These are phyloP conservation scores for Anastatus disparis DNA, from an alignment of 1,140 invertebrate species.

Conservation along the genomic window DNA sequence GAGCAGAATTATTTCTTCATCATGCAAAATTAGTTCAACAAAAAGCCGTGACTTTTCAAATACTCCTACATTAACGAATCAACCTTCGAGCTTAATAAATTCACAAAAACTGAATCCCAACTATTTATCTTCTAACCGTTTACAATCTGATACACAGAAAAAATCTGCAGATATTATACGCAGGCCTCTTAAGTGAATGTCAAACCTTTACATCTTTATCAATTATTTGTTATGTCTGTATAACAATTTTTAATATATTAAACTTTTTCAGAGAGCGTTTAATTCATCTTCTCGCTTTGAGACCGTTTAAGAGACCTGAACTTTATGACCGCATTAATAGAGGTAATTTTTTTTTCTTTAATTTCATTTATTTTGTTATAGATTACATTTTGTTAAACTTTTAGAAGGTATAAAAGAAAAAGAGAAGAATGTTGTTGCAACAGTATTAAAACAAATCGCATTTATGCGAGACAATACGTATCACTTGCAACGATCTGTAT, in stretches of 20 bases:
- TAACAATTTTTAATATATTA: constrained; percentile 51
- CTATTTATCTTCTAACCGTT: constrained; percentile 47
- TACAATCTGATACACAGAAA: constrained; percentile 52
- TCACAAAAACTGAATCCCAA: constrained; percentile 46
- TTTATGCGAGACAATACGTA: constrained; percentile 87
- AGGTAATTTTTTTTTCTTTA: constrained; percentile 68
- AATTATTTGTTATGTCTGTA: background rate
- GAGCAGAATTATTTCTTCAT: constrained; percentile 58
- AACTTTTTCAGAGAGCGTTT: constrained; percentile 79
- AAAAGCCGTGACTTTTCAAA: constrained; percentile 14
- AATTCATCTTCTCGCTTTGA: constrained; percentile 90
- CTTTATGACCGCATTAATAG: constrained; percentile 80
- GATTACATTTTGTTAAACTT: constrained; percentile 41
- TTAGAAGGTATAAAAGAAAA: constrained; percentile 89
- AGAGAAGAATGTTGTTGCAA: constrained; percentile 79
- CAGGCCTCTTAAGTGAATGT: constrained; percentile 75
- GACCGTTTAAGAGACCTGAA: constrained; percentile 93
- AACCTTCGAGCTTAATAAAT: too few species aligned
- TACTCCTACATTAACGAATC: constrained; percentile 45
- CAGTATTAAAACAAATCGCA: constrained; percentile 82
- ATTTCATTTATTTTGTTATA: too few species aligned
- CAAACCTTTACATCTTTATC: too few species aligned
- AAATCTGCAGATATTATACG: constrained; percentile 73
- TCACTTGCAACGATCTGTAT: constrained; percentile 83
- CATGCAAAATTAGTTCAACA: constrained; percentile 57